These are phyloP conservation scores for Eristalis intricaria DNA, from an alignment of 2,888 invertebrate species.

Conservation along the genomic window DNA sequence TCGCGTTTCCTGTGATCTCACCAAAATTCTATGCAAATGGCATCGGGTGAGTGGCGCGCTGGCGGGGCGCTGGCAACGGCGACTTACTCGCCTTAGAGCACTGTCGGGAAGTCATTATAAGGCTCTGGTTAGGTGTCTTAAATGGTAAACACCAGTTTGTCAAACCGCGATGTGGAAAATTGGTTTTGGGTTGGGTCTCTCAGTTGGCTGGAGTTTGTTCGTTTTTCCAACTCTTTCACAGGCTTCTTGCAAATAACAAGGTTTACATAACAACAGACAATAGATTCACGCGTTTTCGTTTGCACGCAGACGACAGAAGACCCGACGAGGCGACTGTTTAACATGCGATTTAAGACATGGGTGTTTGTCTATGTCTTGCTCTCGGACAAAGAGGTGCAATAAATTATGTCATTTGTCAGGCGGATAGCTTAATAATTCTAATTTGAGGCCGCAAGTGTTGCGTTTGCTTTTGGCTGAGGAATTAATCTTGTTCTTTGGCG, in stretches of 20 bases:
- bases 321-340: constrained; percentile 27
- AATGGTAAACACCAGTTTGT: constrained; percentile 69
- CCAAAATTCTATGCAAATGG: constrained; percentile 73
- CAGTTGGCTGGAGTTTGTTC: constrained; percentile 52
- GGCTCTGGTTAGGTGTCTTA: constrained; percentile 51
- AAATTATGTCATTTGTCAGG: constrained; percentile 36
- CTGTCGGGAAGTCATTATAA: constrained; percentile 38
- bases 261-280: constrained; percentile 53
- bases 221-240: constrained; percentile 3
- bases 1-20: constrained; percentile 73
- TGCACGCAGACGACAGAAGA: constrained; percentile 36
- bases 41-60: constrained; percentile 39
- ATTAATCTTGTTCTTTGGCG: too few species aligned
- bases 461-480: neutral
- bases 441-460: neutral
- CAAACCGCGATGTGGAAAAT: constrained; percentile 66
- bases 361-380: constrained; percentile 16
- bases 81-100: constrained; percentile 31
- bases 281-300: constrained; percentile 31
- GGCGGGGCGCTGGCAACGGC: constrained; percentile 6
- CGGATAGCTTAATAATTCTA: neutral
- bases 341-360: constrained; percentile 52
- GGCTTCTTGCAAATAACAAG: constrained; percentile 49
- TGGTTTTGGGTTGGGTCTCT: constrained; percentile 68
- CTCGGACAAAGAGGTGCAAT: constrained; percentile 20